A percentile compares a stretch with the other conserved stretches of the same genome.
Conservation (phyloP, 2,797 vertebrate genomes). For the Ctenopoma multispine region DNA sequence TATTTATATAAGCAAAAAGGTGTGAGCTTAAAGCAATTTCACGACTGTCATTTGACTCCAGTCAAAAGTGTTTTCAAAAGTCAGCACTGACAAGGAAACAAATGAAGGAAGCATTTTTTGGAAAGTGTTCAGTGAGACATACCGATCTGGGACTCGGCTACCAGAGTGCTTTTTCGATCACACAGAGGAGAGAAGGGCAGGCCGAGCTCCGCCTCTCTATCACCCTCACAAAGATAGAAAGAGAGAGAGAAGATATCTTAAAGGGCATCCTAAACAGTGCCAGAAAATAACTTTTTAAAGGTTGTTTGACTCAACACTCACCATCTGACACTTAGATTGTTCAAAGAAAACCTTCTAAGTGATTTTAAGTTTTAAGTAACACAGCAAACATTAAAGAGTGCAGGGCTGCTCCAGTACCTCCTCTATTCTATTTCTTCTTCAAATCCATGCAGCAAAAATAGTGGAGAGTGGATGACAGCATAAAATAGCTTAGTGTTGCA, state of each 20-base stretch:
- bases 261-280: constrained; percentile 65
- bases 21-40: not conserved
- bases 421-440: constrained; percentile 29
- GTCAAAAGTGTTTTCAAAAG: not conserved
- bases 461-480: constrained; percentile 6
- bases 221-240: constrained; percentile 87
- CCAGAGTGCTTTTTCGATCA: constrained; percentile 91
- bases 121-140: constrained; percentile 43
- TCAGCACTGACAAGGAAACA: not conserved
- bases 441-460: constrained; percentile 13
- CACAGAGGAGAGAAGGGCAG: constrained; percentile 94
- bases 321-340: constrained; percentile 20
- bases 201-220: constrained; percentile 93
- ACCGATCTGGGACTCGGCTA: constrained; percentile 97
- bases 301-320: constrained; percentile 37
- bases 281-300: constrained; percentile 60
- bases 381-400: constrained; percentile 15
- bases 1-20: not conserved
- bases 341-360: constrained; percentile 1
- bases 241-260: constrained; percentile 69
- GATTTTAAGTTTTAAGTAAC: constrained; percentile 10
- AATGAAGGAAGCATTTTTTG: constrained; percentile 1
- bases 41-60: not conserved
- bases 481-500: not conserved
- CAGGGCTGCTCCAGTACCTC: not conserved